Evolutionary conservation across 2,888 invertebrate genomes (phyloP), one percentile per base, ranked within the genome.

Genomic region (Phymatocera aterrima): DNA sequence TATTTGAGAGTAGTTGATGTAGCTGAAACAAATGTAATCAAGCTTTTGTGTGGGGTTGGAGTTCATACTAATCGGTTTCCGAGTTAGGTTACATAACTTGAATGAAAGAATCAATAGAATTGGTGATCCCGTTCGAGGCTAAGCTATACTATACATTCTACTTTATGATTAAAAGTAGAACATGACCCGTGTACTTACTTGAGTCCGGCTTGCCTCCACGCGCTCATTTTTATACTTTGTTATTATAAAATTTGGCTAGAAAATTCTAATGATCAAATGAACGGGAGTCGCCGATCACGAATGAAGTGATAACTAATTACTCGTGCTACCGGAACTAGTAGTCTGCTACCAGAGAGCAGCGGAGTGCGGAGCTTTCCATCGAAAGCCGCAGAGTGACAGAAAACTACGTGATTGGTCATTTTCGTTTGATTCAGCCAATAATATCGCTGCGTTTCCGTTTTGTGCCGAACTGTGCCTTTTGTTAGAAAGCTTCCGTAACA

Each of bases 1-100:
- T 88, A 99, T 97, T 91, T 96, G 96, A 79, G 98, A 99, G 91
- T 96, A 99, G 92, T 97, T 97, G 91, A 99, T 96, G 93, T 99
- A 99, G 92, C 98, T 99, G 90, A 77, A 92, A 91, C 80, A 83
- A 78, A 78, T 79, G 75, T 51, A 18, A 61, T 37, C 18, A 68
- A 78, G 4, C 43, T 34, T n/a, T 8, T n/a, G 18, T 64, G n/a
- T 34, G 43, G 18, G 28, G 34, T 51, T 72, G 3, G 54, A 40
- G 4, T 57, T 54, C n/a, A n/a, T 15, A 64, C 21, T 18, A 18
- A 28, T 46, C 4, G 64, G 5, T 64, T 37, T 60, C 54, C 24
- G 37, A 34, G 43, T 80, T 72, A 48, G 79, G 78, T 81, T 80
- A 79, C 80, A 80, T 81, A 80, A 80, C 60, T 79, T 70, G 12